These are phyloP conservation scores for Allophyes oxyacanthae DNA, from an alignment of 2,888 invertebrate species.

Conservation along the genomic window DNA sequence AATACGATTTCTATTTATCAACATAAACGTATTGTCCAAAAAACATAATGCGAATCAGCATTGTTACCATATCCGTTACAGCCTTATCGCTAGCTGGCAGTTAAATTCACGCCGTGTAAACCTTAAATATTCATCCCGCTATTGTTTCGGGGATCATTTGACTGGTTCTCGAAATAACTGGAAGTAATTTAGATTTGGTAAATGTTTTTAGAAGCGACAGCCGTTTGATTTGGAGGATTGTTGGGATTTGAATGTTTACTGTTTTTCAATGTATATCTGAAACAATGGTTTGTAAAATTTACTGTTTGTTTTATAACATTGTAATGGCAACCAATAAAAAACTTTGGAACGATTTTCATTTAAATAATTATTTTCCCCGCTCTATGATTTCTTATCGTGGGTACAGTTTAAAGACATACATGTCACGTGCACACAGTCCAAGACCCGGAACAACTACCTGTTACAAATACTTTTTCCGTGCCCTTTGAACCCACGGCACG, in stretches of 20 bases:
- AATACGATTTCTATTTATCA: slow-evolving; percentile 11
- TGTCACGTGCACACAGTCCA: too few species aligned
- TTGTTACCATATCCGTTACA: slow-evolving; percentile 41
- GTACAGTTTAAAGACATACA: too few species aligned
- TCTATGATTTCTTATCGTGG: too few species aligned
- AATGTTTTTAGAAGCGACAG: slow-evolving; percentile 19
- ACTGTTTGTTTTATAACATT: too few species aligned
- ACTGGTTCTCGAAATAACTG: slow-evolving; percentile 3
- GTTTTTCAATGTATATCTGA: neutral
- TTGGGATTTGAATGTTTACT: neutral
- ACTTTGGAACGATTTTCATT: too few species aligned
- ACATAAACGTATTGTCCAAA: slow-evolving; percentile 19
- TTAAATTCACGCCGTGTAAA: slow-evolving; percentile 33
- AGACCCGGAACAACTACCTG: too few species aligned
- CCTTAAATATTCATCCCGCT: slow-evolving; percentile 37
- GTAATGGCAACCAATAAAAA: too few species aligned
- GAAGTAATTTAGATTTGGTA: slow-evolving; percentile 29
- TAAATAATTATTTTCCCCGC: too few species aligned
- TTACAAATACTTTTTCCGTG: too few species aligned
- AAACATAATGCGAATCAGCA: slow-evolving; percentile 45
- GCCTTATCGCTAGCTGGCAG: slow-evolving; percentile 49
- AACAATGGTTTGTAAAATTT: too few species aligned
- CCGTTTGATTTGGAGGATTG: slow-evolving; percentile 14
- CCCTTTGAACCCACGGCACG: too few species aligned
- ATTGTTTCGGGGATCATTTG: slow-evolving; percentile 34